These are phyloP conservation scores for Cuculus canorus DNA, from an alignment of 2,797 vertebrate species.

Conservation along the genomic window DNA sequence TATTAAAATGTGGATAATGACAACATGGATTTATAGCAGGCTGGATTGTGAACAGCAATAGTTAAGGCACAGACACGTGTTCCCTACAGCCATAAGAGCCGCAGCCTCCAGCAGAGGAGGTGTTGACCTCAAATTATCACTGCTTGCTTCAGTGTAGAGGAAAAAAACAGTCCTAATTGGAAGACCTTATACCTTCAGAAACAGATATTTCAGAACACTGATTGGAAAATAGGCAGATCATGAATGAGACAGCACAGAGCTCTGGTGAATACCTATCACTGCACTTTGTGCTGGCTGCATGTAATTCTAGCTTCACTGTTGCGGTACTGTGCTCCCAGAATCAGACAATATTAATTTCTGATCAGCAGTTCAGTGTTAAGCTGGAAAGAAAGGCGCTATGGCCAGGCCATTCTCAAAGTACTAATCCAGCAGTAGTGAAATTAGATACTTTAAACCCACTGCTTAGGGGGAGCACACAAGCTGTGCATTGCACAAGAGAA, in stretches of 20 bases:
- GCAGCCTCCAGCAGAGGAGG: neutral
- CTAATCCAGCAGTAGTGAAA: conserved; percentile 25
- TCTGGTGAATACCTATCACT: neutral
- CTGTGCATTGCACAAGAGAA: neutral
- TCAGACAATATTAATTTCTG: conserved; percentile 57
- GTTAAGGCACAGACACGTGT: neutral
- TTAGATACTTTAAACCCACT: neutral
- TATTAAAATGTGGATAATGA: neutral
- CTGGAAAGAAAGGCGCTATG: conserved; percentile 28
- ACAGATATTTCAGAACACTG: neutral
- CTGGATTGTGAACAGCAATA: neutral
- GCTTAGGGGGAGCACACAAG: neutral
- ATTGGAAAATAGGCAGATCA: neutral
- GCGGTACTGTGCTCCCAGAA: conserved; percentile 6
- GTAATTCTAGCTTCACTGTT: neutral
- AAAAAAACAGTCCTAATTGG: neutral
- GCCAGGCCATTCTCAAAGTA: conserved; percentile 24
- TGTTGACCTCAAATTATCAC: neutral
- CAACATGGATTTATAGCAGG: neutral
- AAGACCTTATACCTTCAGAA: neutral
- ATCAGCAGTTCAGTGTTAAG: conserved; percentile 60
- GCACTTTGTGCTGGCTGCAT: neutral
- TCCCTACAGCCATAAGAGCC: neutral
- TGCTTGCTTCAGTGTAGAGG: neutral
- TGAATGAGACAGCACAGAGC: neutral